These are phyloP conservation scores for Fundulus diaphanus DNA, from an alignment of 2,797 vertebrate genomes.

Conservation along the genomic window DNA sequence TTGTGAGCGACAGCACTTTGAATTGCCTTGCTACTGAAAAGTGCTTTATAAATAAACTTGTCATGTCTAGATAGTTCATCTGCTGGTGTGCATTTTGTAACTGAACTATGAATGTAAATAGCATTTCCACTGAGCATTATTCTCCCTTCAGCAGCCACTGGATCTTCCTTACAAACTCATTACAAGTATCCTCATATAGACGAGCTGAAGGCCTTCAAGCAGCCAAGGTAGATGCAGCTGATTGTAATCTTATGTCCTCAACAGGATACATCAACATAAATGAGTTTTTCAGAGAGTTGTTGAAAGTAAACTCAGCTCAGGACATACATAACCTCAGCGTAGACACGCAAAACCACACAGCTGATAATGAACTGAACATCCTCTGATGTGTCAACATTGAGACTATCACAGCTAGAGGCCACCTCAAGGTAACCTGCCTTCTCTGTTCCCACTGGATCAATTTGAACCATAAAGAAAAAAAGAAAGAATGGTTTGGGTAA, in stretches of 20 bases:
- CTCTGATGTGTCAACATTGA: constrained; percentile 65
- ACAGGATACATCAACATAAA: constrained; percentile 38
- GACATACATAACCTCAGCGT: constrained; percentile 18
- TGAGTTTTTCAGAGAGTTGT: constrained; percentile 37
- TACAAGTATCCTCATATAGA: constrained; percentile 9
- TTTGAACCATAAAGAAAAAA: not conserved
- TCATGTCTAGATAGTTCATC: too few relatives aligned
- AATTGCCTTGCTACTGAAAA: too few relatives aligned
- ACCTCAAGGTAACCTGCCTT: constrained; percentile 33
- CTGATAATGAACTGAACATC: constrained; percentile 65
- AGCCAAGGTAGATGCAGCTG: not conserved
- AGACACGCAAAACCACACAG: constrained; percentile 13
- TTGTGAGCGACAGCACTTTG: not conserved
- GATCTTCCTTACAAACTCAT: not conserved
- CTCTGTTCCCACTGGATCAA: not conserved
- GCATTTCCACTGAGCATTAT: not conserved
- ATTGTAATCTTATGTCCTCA: not conserved
- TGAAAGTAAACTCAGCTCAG: constrained; percentile 41
- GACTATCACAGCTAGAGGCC: constrained; percentile 8
- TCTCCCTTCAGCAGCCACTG: not conserved
- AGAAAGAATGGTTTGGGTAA: not conserved
- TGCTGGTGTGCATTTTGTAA: too few relatives aligned
- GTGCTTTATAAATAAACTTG: too few relatives aligned
- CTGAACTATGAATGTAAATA: not conserved
- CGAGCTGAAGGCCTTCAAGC: constrained; percentile 22